Evolutionary conservation across 2,888 invertebrate species (phyloP).

Genomic region (Agrochola lota): DNA sequence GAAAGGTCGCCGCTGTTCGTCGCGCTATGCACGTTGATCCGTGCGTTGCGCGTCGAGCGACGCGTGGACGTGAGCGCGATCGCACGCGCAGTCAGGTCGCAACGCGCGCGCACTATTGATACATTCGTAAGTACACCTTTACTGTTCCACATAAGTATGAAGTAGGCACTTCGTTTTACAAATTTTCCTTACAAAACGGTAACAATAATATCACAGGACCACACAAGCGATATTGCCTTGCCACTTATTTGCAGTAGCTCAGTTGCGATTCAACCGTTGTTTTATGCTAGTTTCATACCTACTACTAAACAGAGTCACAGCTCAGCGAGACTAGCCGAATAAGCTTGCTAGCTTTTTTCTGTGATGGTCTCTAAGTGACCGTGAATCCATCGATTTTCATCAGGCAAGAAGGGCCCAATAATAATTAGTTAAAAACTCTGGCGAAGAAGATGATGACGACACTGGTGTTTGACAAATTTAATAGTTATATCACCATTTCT

Average conservation of each 20-base stretch:
- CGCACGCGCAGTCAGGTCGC: slow-evolving; percentile 95
- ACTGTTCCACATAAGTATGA: neutral
- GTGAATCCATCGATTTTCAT: neutral
- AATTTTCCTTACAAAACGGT: neutral
- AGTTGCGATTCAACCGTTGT: neutral
- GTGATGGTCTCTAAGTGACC: neutral
- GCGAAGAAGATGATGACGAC: too few species aligned
- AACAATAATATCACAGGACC: neutral
- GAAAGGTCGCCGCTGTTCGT: slow-evolving; percentile 97
- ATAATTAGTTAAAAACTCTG: neutral
- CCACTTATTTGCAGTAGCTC: neutral
- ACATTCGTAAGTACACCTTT: slow-evolving; percentile 92
- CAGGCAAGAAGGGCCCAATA: neutral
- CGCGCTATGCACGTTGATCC: slow-evolving; percentile 95
- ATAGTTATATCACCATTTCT: neutral
- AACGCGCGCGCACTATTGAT: slow-evolving; percentile 95
- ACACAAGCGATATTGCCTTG: neutral
- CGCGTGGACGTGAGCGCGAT: slow-evolving; percentile 96
- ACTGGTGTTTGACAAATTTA: too few species aligned
- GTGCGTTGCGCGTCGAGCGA: slow-evolving; percentile 95
- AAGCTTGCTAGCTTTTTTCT: neutral
- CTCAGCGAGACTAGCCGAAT: neutral
- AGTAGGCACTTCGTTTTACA: neutral
- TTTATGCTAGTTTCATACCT: neutral
- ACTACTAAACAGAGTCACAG: too few species aligned